Percentiles rank a stretch among this genome's conserved stretches.
These are phyloP conservation scores for Pagrus major DNA, from an alignment of 2,113 vertebrate species.

Conservation along the genomic window DNA sequence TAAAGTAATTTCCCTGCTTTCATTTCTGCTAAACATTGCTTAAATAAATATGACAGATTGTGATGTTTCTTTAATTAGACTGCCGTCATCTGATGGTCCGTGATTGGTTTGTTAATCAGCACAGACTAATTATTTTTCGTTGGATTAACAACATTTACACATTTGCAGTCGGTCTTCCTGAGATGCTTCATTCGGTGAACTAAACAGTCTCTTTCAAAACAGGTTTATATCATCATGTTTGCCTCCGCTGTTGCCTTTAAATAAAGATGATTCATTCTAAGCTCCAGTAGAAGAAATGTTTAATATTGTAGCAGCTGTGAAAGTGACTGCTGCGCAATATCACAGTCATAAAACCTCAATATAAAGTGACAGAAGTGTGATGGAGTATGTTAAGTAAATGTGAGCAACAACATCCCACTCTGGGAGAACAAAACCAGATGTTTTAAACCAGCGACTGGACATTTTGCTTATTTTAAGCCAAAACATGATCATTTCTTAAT, in stretches of 20 bases:
- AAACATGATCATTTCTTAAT: too few species aligned
- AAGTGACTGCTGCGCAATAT: neutral
- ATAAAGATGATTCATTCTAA: neutral
- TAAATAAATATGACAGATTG: too few species aligned
- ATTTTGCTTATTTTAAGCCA: too few species aligned
- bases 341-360: neutral
- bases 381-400: neutral
- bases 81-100: neutral
- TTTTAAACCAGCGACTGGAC: too few species aligned
- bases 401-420: too few species aligned
- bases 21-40: too few species aligned
- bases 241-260: neutral
- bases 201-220: too few species aligned
- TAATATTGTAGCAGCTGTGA: neutral
- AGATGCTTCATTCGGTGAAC: neutral
- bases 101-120: neutral
- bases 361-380: neutral
- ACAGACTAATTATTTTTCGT: neutral
- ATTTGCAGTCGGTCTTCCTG: neutral
- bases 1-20: neutral
- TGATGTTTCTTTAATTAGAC: too few species aligned
- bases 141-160: too few species aligned
- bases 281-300: neutral
- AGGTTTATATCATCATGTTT: neutral
- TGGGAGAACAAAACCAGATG: too few species aligned